These are phyloP conservation scores for Irena cyanogastra DNA, from an alignment of 2,113 vertebrate genomes.

Conservation along the genomic window DNA sequence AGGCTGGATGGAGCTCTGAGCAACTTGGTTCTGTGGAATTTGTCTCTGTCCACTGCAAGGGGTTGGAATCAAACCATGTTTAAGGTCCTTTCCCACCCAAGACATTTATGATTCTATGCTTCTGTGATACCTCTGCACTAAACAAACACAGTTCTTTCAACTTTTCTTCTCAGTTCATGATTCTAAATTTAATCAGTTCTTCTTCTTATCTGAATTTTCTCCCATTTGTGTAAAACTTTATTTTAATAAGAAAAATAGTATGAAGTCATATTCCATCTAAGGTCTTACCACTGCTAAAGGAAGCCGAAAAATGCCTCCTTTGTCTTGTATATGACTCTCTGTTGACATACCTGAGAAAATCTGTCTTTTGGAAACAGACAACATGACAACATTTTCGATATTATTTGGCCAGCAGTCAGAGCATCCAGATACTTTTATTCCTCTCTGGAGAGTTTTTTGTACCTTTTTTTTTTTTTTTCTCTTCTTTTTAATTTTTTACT, in stretches of 20 bases:
- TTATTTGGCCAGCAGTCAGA: background rate
- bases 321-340: background rate
- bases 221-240: background rate
- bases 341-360: background rate
- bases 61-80: no score
- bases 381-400: fast-evolving
- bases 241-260: background rate
- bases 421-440: background rate
- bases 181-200: background rate
- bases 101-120: background rate
- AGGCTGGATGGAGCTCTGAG: background rate
- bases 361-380: background rate
- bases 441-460: background rate
- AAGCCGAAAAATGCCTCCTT: background rate
- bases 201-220: background rate
- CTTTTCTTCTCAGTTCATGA: background rate
- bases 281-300: background rate
- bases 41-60: background rate
- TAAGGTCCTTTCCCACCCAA: background rate
- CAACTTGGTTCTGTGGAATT: background rate
- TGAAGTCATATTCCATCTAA: background rate
- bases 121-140: background rate
- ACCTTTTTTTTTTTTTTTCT: fast-evolving
- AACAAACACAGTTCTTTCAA: background rate
- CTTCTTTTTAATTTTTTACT: background rate